These are phyloP conservation scores for Harpegnathos saltator DNA, from an alignment of 1,140 invertebrate species.

Conservation along the genomic window DNA sequence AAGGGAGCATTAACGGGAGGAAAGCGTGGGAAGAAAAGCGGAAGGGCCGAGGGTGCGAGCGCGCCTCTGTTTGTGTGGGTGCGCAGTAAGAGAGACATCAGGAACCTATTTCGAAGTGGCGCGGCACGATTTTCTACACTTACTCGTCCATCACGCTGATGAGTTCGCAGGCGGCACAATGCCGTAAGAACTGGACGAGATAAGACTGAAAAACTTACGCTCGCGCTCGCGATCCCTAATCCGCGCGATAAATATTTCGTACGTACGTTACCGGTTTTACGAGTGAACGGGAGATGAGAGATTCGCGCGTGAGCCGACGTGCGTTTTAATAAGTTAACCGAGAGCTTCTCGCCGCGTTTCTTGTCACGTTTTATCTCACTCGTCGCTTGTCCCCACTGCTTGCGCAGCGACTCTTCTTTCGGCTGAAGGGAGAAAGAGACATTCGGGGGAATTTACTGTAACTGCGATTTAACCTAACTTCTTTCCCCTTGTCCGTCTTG, in stretches of 20 bases:
- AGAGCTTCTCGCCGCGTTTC: neutral
- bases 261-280: conserved; percentile 14
- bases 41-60: conserved; percentile 33
- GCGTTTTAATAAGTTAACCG: conserved; percentile 5
- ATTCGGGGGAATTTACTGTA: no score
- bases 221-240: conserved; percentile 51
- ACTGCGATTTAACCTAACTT: no score
- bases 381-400: neutral
- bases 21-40: conserved; percentile 45
- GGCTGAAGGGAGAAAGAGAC: no score
- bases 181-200: conserved; percentile 43
- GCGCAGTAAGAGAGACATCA: conserved; percentile 57
- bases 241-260: conserved; percentile 50
- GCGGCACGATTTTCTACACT: conserved; percentile 62
- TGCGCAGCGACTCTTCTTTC: neutral
- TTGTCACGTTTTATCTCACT: conserved; percentile 10
- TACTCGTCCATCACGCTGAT: conserved; percentile 61
- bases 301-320: conserved; percentile 8
- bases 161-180: conserved; percentile 55
- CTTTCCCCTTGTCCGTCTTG: no score
- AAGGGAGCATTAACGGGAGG: conserved; percentile 45
- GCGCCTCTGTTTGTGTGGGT: neutral
- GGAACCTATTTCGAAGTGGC: conserved; percentile 59
- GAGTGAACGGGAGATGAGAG: no score
- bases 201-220: conserved; percentile 48